Evolutionary conservation across 1,140 invertebrate species (phyloP).

Genomic region (Drosophila cardini): DNA sequence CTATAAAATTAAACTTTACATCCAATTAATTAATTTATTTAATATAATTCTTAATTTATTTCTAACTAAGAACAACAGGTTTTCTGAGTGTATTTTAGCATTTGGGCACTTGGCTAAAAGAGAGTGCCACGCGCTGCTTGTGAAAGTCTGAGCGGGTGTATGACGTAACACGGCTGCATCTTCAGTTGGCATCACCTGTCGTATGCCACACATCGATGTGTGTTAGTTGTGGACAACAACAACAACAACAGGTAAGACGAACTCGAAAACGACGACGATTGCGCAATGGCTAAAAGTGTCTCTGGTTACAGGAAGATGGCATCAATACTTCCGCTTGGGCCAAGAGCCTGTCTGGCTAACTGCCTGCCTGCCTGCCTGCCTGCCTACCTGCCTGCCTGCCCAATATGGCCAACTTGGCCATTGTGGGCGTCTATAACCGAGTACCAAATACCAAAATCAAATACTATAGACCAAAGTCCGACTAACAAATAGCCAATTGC

Average conservation of each 20-base stretch:
- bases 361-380: background rate
- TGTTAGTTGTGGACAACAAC: conserved; percentile 44
- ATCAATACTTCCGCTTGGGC: conserved; percentile 55
- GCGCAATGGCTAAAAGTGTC: conserved; percentile 71
- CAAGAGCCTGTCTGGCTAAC: conserved; percentile 6
- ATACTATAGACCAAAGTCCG: background rate
- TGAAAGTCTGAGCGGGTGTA: conserved; percentile 47
- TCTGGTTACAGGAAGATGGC: conserved; percentile 63
- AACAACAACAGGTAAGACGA: no score
- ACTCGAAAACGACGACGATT: conserved; percentile 24
- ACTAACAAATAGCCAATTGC: conserved; percentile 31
- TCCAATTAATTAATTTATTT: no score
- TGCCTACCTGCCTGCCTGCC: background rate
- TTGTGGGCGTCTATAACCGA: conserved; percentile 27
- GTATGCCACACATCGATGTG: conserved; percentile 50
- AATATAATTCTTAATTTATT: no score
- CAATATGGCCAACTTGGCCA: background rate
- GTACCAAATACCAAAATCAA: background rate
- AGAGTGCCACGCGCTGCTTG: conserved; percentile 15
- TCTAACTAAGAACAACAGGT: no score
- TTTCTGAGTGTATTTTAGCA: conserved; percentile 11
- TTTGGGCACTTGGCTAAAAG: conserved; percentile 3
- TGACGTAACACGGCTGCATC: conserved; percentile 75
- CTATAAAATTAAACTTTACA: no score
- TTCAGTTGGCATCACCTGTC: conserved; percentile 34